Percentiles rank a stretch among this genome's conserved stretches.
These are phyloP conservation scores for Sebastes kiyomatsui DNA, from an alignment of 2,797 vertebrate genomes.

Conservation along the genomic window DNA sequence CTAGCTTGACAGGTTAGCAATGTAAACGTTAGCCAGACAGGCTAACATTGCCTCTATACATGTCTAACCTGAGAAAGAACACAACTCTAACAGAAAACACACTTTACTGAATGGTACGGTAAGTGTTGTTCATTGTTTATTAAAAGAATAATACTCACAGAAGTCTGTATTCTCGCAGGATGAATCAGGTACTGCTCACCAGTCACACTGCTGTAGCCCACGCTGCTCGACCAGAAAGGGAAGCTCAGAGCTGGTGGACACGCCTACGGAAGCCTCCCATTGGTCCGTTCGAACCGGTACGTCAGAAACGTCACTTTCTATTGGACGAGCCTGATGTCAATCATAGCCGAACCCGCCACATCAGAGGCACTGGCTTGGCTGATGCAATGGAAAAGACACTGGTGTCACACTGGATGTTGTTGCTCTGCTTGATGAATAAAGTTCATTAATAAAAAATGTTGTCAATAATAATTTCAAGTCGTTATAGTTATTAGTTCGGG, in stretches of 20 bases:
- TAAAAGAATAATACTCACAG: constrained; percentile 65
- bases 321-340: constrained; percentile 69
- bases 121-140: neutral
- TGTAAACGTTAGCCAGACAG: constrained; percentile 43
- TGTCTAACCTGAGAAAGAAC: neutral
- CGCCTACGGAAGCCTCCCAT: constrained; percentile 50
- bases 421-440: neutral
- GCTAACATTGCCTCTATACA: neutral
- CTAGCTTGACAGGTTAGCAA: constrained; percentile 44
- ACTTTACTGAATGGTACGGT: neutral
- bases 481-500: neutral
- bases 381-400: constrained; percentile 80
- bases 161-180: constrained; percentile 44
- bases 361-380: constrained; percentile 59
- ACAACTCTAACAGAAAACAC: neutral
- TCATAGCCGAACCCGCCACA: constrained; percentile 47
- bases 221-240: constrained; percentile 59
- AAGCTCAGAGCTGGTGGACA: neutral
- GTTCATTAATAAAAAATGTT: neutral
- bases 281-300: constrained; percentile 26
- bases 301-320: neutral
- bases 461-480: neutral
- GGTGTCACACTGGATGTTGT: neutral
- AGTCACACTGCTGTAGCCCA: constrained; percentile 54
- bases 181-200: constrained; percentile 29